phyloP scores from a whole-genome alignment of 2,113 vertebrate species.

The Prionailurus viverrinus region DNA sequence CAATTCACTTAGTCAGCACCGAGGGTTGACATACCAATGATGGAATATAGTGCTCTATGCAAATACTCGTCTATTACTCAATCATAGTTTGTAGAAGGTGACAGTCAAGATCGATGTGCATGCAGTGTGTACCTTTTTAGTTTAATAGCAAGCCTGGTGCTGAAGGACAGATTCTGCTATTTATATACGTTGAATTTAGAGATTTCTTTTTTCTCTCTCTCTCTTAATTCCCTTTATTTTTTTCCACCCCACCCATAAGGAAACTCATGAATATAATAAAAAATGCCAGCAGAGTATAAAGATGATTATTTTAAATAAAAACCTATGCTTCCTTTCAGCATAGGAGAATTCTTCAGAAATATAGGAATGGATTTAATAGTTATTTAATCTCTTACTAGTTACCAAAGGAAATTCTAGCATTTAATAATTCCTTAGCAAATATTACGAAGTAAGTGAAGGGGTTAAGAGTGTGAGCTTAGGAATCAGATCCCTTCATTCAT shows the following conservation, averaged over 20 bases:
- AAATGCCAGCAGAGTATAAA: not conserved
- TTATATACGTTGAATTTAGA: constrained; percentile 40
- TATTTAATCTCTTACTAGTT: not conserved
- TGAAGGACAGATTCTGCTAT: constrained; percentile 35
- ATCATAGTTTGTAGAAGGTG: constrained; percentile 72
- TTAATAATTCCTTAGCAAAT: not conserved
- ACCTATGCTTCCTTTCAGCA: rapidly evolving
- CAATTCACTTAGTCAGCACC: constrained; percentile 79
- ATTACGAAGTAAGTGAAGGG: not conserved
- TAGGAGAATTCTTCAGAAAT: not conserved
- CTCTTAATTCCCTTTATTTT: not conserved
- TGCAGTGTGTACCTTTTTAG: not conserved
- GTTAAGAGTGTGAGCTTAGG: not conserved
- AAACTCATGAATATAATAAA: not conserved
- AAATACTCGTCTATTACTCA: constrained; percentile 76
- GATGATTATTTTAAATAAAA: constrained; percentile 23
- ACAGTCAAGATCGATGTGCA: constrained; percentile 65
- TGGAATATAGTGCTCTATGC: constrained; percentile 66
- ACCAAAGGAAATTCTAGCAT: not conserved
- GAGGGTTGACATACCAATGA: constrained; percentile 56
- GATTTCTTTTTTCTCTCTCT: not conserved
- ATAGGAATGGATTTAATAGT: not conserved
- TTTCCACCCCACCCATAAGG: not conserved
- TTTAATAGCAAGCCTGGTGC: not conserved
- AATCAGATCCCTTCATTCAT: not conserved